These are phyloP conservation scores for Xiphydria camelus DNA, from an alignment of 2,888 invertebrate genomes.

Conservation along the genomic window DNA sequence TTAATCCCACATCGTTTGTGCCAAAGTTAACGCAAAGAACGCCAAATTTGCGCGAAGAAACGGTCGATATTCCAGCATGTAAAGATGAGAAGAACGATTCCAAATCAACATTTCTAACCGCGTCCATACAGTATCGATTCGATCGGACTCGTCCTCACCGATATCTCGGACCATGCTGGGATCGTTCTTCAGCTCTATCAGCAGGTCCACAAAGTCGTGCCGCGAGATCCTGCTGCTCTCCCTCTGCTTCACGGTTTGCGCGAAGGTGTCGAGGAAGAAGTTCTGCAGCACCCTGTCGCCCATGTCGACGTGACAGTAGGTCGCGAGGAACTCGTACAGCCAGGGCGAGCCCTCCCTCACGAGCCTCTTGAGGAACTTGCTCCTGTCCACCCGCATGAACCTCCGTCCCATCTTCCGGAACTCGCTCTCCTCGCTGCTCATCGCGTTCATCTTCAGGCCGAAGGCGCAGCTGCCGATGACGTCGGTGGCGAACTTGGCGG, in stretches of 20 bases:
- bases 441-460: too few relatives aligned
- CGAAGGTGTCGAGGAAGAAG: conserved; percentile 46
- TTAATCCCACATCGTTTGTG: too few relatives aligned
- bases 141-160: too few relatives aligned
- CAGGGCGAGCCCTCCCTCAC: conserved; percentile 24
- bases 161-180: conserved; percentile 33
- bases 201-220: too few relatives aligned
- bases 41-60: too few relatives aligned
- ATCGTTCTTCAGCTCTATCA: conserved; percentile 45
- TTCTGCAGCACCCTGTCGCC: conserved; percentile 31
- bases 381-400: conserved; percentile 29
- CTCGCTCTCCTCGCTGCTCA: conserved; percentile 43
- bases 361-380: conserved; percentile 4
- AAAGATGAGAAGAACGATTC: too few relatives aligned
- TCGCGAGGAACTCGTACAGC: conserved; percentile 29
- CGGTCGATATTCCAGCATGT: too few relatives aligned
- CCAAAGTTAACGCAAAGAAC: too few relatives aligned
- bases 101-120: too few relatives aligned
- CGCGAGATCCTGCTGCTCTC: conserved; percentile 54
- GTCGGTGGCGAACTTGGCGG: conserved; percentile 55
- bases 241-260: conserved; percentile 50
- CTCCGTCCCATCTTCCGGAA: conserved; percentile 47
- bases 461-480: conserved; percentile 55
- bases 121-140: too few relatives aligned
- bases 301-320: too few relatives aligned